phyloP scores from a whole-genome alignment of 2,113 vertebrate species.

The Sander lucioperca region DNA sequence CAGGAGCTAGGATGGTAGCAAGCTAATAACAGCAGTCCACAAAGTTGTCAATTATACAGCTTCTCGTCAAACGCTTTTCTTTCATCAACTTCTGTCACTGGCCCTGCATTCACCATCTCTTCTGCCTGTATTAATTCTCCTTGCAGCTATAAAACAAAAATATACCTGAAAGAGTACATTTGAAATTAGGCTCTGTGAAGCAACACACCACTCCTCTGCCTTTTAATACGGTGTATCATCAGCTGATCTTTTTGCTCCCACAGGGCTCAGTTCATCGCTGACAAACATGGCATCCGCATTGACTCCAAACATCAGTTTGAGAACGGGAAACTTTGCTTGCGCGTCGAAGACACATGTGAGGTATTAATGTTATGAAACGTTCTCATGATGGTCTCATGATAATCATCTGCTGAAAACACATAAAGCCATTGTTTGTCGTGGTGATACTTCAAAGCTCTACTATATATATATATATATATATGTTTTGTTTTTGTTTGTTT shows the following conservation, averaged over 20 bases:
- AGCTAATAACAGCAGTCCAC: not conserved
- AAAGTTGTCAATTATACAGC: not conserved
- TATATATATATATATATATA: not conserved
- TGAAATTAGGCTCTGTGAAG: not conserved
- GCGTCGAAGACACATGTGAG: constrained; percentile 55
- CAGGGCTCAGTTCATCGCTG: constrained; percentile 82
- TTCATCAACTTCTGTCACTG: not conserved
- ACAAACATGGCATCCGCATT: constrained; percentile 86
- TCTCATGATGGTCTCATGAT: not conserved
- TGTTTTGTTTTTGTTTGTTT: not conserved
- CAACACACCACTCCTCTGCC: not conserved
- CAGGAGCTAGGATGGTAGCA: not conserved
- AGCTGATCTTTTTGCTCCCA: constrained; percentile 8
- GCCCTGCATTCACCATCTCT: not conserved
- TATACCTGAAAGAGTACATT: not conserved
- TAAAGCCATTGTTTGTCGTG: not conserved
- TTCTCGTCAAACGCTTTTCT: not conserved
- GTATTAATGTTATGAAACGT: constrained; percentile 35
- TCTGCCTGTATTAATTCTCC: not conserved
- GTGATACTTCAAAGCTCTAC: not conserved
- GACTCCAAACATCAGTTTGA: constrained; percentile 50
- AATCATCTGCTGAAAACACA: not conserved
- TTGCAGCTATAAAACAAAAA: constrained; percentile 4
- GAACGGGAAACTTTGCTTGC: constrained; percentile 83
- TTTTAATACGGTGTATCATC: not conserved